These are phyloP conservation scores for Macropus fuliginosus DNA, from an alignment of 2,797 vertebrate species.

Conservation along the genomic window DNA sequence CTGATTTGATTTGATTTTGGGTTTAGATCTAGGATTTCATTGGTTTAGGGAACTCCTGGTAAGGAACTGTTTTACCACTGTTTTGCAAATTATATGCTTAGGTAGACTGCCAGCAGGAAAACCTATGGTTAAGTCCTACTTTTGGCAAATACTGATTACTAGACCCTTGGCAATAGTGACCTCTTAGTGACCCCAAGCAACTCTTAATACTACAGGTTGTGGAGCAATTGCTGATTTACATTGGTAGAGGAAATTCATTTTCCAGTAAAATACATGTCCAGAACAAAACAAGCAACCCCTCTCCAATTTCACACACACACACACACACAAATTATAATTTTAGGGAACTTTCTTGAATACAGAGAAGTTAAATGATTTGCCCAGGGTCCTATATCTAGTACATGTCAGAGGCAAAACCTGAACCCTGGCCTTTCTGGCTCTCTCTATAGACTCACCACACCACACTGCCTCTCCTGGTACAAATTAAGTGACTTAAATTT, in stretches of 20 bases:
- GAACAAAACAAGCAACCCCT: neutral
- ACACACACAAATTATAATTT: neutral
- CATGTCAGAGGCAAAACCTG: no score
- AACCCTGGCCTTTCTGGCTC: neutral
- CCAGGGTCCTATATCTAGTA: neutral
- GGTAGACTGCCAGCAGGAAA: neutral
- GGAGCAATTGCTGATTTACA: neutral
- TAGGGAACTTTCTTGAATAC: neutral
- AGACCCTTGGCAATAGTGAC: neutral
- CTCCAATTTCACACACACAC: neutral
- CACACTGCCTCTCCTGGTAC: neutral
- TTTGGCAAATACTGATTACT: neutral
- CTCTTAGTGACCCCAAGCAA: neutral
- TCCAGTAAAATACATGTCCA: neutral
- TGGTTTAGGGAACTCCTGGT: neutral
- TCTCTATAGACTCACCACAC: neutral
- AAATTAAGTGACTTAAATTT: slow-evolving; percentile 44
- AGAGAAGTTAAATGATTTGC: neutral
- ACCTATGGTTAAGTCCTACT: neutral
- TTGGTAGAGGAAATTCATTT: neutral
- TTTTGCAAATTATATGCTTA: neutral
- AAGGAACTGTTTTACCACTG: neutral
- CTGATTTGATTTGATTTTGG: neutral
- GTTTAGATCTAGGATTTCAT: neutral
- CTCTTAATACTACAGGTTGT: neutral